phyloP scores from a whole-genome alignment of 2,797 vertebrate species.

The Melanotaenia pygmaea region DNA sequence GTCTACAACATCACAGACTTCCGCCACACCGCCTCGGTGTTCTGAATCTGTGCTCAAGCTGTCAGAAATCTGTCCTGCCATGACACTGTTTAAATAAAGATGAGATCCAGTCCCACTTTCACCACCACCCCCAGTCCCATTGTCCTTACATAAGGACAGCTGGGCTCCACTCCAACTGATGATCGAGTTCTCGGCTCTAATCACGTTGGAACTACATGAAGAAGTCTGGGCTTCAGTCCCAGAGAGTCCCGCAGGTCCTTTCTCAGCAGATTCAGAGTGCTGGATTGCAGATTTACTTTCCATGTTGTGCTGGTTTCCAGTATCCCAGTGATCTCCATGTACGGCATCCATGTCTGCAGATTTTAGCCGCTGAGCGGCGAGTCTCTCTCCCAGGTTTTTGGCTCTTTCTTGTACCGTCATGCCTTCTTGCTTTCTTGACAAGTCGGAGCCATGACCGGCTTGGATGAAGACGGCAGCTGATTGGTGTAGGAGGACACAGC shows the following conservation, averaged over 20 bases:
- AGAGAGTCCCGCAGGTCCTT: slow-evolving; percentile 27
- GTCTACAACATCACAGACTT: not conserved
- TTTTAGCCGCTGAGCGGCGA: slow-evolving; percentile 35
- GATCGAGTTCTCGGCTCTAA: slow-evolving; percentile 35
- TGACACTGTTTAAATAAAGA: slow-evolving; percentile 46
- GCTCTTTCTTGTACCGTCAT: slow-evolving; percentile 27
- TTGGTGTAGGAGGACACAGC: slow-evolving; percentile 74
- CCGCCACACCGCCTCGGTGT: not conserved
- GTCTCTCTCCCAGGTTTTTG: slow-evolving; percentile 48
- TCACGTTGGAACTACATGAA: slow-evolving; percentile 51
- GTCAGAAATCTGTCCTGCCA: slow-evolving; percentile 30
- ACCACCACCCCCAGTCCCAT: slow-evolving; percentile 29
- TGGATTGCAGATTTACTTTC: slow-evolving; percentile 48
- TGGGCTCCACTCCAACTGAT: slow-evolving; percentile 45
- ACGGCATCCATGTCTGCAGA: slow-evolving; percentile 27
- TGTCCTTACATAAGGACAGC: slow-evolving; percentile 50
- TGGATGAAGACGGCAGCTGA: slow-evolving; percentile 77
- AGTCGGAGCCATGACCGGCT: slow-evolving; percentile 39
- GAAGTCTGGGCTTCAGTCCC: slow-evolving; percentile 50
- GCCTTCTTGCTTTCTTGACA: slow-evolving; percentile 47
- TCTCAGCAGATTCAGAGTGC: slow-evolving; percentile 42
- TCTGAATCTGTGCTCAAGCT: slow-evolving; percentile 17
- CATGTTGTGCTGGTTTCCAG: slow-evolving; percentile 50
- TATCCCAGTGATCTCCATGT: slow-evolving; percentile 34
- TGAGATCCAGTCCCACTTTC: slow-evolving; percentile 49